Evolutionary conservation across 2,113 vertebrate genomes (phyloP).

Genomic region (Pitta sordida): DNA sequence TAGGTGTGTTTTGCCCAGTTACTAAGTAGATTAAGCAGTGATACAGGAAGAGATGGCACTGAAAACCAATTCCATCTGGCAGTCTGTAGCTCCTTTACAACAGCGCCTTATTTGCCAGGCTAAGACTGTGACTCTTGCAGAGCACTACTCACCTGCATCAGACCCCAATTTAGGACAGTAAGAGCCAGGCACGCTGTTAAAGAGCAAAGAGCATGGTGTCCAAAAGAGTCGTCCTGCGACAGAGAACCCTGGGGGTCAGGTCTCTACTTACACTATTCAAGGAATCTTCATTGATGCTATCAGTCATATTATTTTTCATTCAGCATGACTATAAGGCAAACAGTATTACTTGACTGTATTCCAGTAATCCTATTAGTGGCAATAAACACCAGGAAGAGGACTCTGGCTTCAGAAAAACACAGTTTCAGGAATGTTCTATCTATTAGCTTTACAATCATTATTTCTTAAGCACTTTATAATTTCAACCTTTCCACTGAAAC

Average conservation of each 20-base stretch:
- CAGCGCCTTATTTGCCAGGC: not conserved
- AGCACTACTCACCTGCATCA: not conserved
- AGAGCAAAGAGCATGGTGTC: fast-evolving
- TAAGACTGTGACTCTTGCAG: not conserved
- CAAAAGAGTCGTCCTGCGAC: fast-evolving
- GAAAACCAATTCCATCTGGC: not conserved
- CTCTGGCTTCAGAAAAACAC: not conserved
- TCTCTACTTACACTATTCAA: not conserved
- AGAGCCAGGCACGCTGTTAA: not conserved
- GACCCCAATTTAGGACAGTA: not conserved
- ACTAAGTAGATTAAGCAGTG: not conserved
- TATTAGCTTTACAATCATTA: not conserved
- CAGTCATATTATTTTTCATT: not conserved
- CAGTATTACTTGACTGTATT: not conserved
- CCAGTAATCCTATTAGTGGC: not conserved
- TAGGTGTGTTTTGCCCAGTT: not conserved
- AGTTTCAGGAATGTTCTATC: conserved; percentile 13
- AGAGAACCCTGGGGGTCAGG: fast-evolving
- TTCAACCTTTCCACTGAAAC: not conserved
- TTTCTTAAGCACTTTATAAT: not conserved
- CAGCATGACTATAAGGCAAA: not conserved
- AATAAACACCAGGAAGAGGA: not conserved
- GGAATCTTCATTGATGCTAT: not conserved
- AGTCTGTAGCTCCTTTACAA: not conserved
- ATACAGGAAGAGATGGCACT: not conserved